Evolutionary conservation across 2,113 vertebrate species (phyloP), one percentile per base, ranked within the genome.

Genomic region (Alosa alosa): DNA sequence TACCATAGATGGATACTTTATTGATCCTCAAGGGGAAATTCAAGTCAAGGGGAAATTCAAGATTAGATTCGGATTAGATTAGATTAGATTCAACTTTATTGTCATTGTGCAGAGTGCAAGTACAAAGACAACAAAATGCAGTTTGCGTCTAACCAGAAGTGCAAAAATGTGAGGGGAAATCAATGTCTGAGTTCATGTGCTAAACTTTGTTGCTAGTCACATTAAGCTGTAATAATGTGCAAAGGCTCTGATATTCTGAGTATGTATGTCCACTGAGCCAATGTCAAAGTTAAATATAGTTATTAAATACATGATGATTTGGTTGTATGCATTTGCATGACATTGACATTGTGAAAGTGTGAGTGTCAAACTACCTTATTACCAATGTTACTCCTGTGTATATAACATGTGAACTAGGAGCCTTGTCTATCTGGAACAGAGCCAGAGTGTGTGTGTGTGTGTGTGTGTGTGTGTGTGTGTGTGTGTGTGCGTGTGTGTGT

Each of bases 391-490:
- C 25, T 15, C 25, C 68, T 39, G 31, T 75, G 10, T 10, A 13
- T 75, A 36, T 78, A 17, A 78, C 31, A 44, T 39, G 72, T 78
- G 72, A 78, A 39, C 39, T 39, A 6, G 39, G 72, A 39, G 72
- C 31, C 13, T 17, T 39, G 11, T 39, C 10, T 78, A 17, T 11
- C 15, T 78, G 72, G 72, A 78, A 78, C 72, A 78, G 25, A 78
- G 36, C 72, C 72, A 78, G 72, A 78, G 31, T n/a, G 18, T 20
- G 41, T 83, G 39, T 46, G 20, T 84, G 50, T 49, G 15, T 81
- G 85, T 78, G 82, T 83, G 36, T 81, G 57, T 86, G 86, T 82
- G 60, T 85, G 83, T 85, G 60, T 46, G 46, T 45, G 17, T 55
- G 41, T 47, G 20, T 55, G 45, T 46, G 45, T 1, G 45, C 2